Evolutionary conservation across 2,113 vertebrate species (phyloP).

Genomic region (Muntiacus muntjak): DNA sequence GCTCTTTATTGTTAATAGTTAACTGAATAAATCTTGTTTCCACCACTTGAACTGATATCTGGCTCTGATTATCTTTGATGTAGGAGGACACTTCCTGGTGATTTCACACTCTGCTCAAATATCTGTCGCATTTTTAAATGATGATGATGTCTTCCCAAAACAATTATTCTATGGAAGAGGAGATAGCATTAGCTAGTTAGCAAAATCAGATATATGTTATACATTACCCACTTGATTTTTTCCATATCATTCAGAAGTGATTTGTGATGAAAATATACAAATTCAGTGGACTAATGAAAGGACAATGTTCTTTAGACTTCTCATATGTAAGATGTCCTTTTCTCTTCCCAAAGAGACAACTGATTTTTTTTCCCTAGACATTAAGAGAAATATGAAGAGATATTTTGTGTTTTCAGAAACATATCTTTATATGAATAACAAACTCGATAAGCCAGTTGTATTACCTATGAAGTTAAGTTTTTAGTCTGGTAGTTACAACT

Average conservation of each 20-base stretch:
- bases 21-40: neutral
- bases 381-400: conserved; percentile 19
- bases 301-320: conserved; percentile 48
- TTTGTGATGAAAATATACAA: conserved; percentile 66
- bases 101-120: conserved; percentile 59
- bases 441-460: neutral
- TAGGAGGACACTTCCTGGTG: neutral
- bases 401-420: conserved; percentile 12
- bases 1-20: neutral
- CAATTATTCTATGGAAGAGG: conserved; percentile 84
- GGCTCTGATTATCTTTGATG: neutral
- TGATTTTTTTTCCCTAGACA: neutral
- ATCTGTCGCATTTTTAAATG: conserved; percentile 84
- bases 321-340: neutral
- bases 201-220: conserved; percentile 79
- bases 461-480: neutral
- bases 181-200: conserved; percentile 83
- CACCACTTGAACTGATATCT: neutral
- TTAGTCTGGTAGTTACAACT: neutral
- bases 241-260: conserved; percentile 81
- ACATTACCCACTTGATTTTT: conserved; percentile 84
- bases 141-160: conserved; percentile 79
- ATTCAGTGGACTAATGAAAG: conserved; percentile 56
- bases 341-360: neutral
- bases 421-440: neutral